A percentile compares a stretch with the other conserved stretches of the same genome.
phyloP scores from a whole-genome alignment of 2,797 vertebrate species.

The Agapornis canus region DNA sequence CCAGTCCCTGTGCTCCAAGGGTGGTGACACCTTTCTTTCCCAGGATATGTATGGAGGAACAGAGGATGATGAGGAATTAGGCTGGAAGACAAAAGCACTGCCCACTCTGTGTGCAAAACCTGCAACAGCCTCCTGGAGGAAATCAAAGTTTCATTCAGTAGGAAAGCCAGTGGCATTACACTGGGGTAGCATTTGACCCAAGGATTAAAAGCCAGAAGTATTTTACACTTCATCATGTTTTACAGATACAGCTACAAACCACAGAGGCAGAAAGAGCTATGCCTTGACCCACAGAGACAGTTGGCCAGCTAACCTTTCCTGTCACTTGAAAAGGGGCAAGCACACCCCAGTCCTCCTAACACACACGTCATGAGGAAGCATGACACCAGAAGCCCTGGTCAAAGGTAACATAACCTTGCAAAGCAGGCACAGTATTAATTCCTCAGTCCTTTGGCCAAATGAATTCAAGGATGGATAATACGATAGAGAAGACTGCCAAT shows the following conservation, averaged over 20 bases:
- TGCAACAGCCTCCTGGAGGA: background rate
- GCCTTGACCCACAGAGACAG: background rate
- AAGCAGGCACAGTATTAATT: background rate
- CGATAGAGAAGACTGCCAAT: background rate
- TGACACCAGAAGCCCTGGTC: background rate
- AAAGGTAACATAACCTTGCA: background rate
- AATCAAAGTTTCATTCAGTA: background rate
- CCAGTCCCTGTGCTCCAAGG: background rate
- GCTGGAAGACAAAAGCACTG: conserved; percentile 3
- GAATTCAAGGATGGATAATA: background rate
- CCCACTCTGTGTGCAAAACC: background rate
- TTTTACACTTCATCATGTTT: conserved; percentile 10
- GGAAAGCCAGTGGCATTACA: background rate
- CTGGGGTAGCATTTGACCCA: background rate
- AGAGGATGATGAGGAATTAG: background rate
- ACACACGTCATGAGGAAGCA: background rate
- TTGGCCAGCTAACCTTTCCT: background rate
- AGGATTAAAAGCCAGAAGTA: background rate
- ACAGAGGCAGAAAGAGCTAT: background rate
- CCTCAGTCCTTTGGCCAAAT: background rate
- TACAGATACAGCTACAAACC: background rate
- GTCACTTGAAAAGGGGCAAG: background rate
- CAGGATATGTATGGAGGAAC: background rate
- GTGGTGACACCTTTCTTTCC: conserved; percentile 3
- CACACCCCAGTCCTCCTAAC: background rate